Evolutionary conservation across 2,797 vertebrate genomes (phyloP).

Genomic region (Poeciliopsis gracilis): DNA sequence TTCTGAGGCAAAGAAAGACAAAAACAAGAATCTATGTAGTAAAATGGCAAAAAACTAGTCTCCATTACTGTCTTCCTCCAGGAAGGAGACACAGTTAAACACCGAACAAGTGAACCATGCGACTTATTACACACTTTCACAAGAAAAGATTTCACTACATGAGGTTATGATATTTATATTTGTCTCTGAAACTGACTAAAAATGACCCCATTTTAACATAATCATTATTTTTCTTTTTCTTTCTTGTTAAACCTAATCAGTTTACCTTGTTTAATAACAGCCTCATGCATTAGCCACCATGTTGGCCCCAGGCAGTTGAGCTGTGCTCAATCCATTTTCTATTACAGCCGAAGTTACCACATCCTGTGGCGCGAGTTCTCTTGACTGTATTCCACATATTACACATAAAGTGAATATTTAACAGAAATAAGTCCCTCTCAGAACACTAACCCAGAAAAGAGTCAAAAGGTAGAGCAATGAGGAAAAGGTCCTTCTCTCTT

Average conservation of each 20-base stretch:
- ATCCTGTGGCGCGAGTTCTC: slow-evolving; percentile 58
- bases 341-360: slow-evolving; percentile 65
- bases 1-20: background rate
- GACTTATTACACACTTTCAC: background rate
- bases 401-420: slow-evolving; percentile 56
- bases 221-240: slow-evolving; percentile 30
- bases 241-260: slow-evolving; percentile 54
- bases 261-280: slow-evolving; percentile 69
- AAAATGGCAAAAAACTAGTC: background rate
- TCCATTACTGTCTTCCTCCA: background rate
- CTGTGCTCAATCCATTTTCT: slow-evolving; percentile 65
- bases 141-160: background rate
- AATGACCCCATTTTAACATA: slow-evolving; percentile 34
- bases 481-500: slow-evolving; percentile 39
- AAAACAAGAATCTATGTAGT: background rate
- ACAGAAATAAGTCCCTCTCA: slow-evolving; percentile 49
- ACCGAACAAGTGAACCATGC: background rate
- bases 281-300: slow-evolving; percentile 73
- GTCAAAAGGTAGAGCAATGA: slow-evolving; percentile 46
- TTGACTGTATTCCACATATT: slow-evolving; percentile 49
- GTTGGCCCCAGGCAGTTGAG: slow-evolving; percentile 55
- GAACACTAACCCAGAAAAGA: slow-evolving; percentile 16
- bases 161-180: background rate
- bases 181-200: background rate
- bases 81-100: background rate